Base-by-base conservation (phyloP, 2,888 invertebrate genomes). In the Clitarchus hookeri region DNA sequence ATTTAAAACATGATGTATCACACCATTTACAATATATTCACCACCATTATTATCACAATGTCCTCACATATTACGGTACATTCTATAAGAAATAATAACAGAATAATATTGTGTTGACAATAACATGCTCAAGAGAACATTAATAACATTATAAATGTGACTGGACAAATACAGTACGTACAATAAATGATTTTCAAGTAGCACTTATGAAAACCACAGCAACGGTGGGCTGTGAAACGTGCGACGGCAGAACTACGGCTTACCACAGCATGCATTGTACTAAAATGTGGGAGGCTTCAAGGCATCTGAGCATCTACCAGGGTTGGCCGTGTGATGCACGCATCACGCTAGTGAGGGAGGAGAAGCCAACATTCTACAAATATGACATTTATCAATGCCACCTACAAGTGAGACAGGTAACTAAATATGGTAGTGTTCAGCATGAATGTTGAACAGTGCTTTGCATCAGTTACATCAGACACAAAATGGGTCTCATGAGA, bases 1-100 rank as follows among this genome's bases (percentile, higher is more conserved):
- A 23, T 27, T 82, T 27, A 36, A 82, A 36, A 82, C 27, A 27
- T 82, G 27, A 27, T 82, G 36, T 36, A 36, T 82, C 44, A 82
- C 82, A 82, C 82, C 82, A 36, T 82, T 27, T 82, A 82, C 82
- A 44, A 36, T 82, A 82, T 82, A 82, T 36, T 82, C 82, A 82
- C 82, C 82, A 82, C 82, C 44, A 44, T 44, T 36, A 44, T 36
- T 26, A 82, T 82, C 82, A 82, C 82, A 82, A 82, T 82, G 65
- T 65, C n/a, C n/a, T 65, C 65, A 23, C 65, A 65, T 23, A n/a
- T 19, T 65, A 65, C 23, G 16, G 65, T n/a, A 65, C 8, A 65
- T 65, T 65, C 65, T 65, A 65, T 65, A n/a, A 65, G 65, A 65
- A 65, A 65, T n/a, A 65, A 65, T 65, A 23, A 65, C 65, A 65